phyloP scores from a whole-genome alignment of 2,888 invertebrate species.

The Drosophila infuscata region DNA sequence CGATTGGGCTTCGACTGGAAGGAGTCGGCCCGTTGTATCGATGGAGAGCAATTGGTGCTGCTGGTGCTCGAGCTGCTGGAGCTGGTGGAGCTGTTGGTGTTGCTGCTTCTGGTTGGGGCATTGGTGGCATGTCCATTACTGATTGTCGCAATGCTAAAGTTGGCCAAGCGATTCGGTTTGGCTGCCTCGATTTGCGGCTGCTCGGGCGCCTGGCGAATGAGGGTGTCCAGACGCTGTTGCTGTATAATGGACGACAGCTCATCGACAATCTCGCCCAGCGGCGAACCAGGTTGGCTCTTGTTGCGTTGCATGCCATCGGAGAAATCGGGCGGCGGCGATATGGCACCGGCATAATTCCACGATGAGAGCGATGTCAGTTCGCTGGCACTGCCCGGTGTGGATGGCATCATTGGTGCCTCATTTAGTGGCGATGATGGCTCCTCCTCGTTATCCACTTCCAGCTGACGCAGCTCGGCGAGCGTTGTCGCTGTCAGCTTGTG shows the following conservation, averaged over 20 bases:
- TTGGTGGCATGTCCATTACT: constrained; percentile 11
- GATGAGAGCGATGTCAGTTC: constrained; percentile 71
- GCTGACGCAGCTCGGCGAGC: constrained; percentile 41
- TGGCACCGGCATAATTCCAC: constrained; percentile 83
- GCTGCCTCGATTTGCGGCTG: constrained; percentile 75
- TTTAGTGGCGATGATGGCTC: constrained; percentile 18
- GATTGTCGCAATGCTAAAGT: constrained; percentile 78
- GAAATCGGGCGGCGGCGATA: constrained; percentile 84
- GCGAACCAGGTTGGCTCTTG: constrained; percentile 47
- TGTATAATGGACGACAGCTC: constrained; percentile 78
- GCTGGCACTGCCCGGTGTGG: constrained; percentile 61
- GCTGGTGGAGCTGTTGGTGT: not conserved
- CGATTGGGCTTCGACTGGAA: constrained; percentile 71
- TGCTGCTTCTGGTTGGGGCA: not conserved
- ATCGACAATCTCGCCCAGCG: constrained; percentile 79
- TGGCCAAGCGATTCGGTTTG: constrained; percentile 80
- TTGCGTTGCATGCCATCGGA: constrained; percentile 68
- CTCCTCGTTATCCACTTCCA: constrained; percentile 16
- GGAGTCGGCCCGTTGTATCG: constrained; percentile 81
- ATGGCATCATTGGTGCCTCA: constrained; percentile 7
- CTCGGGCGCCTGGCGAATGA: constrained; percentile 69
- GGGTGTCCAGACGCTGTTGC: constrained; percentile 76
- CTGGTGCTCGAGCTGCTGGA: constrained; percentile 20
- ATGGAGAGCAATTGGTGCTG: constrained; percentile 25
- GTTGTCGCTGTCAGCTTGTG: constrained; percentile 40